Evolutionary conservation across 2,113 vertebrate genomes (phyloP).

Genomic region (Dermatemys mawii): DNA sequence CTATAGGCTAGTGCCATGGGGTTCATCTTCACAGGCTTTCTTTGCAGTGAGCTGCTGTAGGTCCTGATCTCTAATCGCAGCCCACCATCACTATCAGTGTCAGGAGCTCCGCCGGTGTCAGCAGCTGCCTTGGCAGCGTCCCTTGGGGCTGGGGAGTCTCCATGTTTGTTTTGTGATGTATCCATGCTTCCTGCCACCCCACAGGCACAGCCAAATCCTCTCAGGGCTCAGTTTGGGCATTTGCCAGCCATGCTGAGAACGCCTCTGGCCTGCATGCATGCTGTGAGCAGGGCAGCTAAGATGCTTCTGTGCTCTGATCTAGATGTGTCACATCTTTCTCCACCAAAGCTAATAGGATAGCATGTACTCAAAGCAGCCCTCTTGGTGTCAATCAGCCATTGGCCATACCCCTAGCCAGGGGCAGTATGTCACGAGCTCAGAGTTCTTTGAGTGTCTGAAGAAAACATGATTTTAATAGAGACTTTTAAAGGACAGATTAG

Average conservation of each 20-base stretch:
- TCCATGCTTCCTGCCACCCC: constrained; percentile 16
- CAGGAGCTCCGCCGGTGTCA: accelerated
- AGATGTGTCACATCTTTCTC: neutral
- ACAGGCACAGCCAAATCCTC: accelerated
- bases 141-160: neutral
- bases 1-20: accelerated
- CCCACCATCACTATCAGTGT: accelerated
- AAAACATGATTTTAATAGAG: neutral
- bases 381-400: neutral
- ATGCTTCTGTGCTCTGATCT: neutral
- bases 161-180: constrained; percentile 13
- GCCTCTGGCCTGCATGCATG: accelerated
- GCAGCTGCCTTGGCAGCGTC: accelerated
- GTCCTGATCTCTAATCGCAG: accelerated
- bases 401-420: neutral
- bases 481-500: neutral
- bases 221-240: neutral
- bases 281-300: neutral
- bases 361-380: neutral
- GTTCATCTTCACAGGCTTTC: neutral
- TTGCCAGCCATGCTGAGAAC: neutral
- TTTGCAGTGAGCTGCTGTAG: accelerated
- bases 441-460: neutral
- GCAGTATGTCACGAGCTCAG: no score
- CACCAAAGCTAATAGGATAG: neutral